Evolutionary conservation across 2,113 vertebrate genomes (phyloP), one percentile per base, ranked within the genome.

Genomic region (Macrotis lagotis): DNA sequence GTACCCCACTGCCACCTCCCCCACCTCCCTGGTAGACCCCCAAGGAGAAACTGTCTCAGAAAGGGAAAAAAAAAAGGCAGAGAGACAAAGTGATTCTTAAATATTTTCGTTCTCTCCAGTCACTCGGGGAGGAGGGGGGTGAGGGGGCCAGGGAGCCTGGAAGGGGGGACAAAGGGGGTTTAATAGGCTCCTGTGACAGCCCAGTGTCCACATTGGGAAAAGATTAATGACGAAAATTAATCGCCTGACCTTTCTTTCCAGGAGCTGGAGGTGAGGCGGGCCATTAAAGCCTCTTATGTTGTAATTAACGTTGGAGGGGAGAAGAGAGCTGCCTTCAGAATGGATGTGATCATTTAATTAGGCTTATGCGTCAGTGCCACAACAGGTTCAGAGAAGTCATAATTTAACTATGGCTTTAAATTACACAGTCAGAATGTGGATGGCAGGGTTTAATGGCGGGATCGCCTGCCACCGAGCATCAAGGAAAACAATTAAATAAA

Each of bases 241-340:
- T 99, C 98, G 98, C 98, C 98, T 99, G 99, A 99, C 99, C 99
- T 99, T 99, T 99, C 99, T 98, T 99, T 99, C 98, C 98, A 99
- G 98, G 99, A 99, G 99, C 99, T 99, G 99, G 99, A 99, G 99
- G 99, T 99, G 99, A 99, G 99, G 99, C 98, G 98, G 99, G 99
- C 99, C 99, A 99, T 99, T 99, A 99, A 99, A 99, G 99, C 99
- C 99, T 99, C 99, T 99, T 99, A 99, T 99, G 99, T 99, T 99
- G 99, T 99, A 99, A 99, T 99, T 99, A 99, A 99, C 98, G 99
- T 99, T 98, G 98, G 98, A 99, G 98, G 98, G 98, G 98, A 99
- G 98, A 98, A 98, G 98, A 99, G 98, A 98, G 98, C 98, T 98
- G 98, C 98, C 99, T 98, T 98, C 98, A 98, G 99, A 99, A 99